A percentile compares a stretch with the other conserved stretches of the same genome.
These are phyloP conservation scores for Sebastes melanostomus DNA, from an alignment of 2,797 vertebrate genomes.

Conservation along the genomic window DNA sequence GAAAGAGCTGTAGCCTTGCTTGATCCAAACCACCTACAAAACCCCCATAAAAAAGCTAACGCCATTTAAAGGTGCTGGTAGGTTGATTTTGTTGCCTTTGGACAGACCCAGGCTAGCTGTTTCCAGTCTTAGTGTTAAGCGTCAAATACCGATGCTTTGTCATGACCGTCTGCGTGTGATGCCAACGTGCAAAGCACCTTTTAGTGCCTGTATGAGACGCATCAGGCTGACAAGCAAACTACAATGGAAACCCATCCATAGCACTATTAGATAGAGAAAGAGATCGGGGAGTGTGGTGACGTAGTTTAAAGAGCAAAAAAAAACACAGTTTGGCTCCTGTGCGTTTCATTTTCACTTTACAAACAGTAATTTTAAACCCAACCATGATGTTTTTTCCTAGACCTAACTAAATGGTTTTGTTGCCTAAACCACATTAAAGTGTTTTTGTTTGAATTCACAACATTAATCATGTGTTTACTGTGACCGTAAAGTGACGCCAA, in stretches of 20 bases:
- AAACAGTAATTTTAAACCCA: background rate
- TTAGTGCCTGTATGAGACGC: background rate
- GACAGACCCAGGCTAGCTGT: background rate
- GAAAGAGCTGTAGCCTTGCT: background rate
- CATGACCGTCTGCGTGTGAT: background rate
- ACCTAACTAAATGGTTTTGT: no score
- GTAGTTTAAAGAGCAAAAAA: no score
- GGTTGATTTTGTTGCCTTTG: background rate
- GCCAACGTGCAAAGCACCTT: background rate
- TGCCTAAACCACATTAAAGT: no score
- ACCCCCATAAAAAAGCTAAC: background rate
- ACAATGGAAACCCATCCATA: background rate
- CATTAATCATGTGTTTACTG: no score
- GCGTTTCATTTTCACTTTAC: background rate
- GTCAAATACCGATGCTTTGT: background rate
- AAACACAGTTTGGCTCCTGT: no score
- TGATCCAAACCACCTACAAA: background rate
- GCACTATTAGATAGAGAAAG: background rate
- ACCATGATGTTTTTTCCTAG: background rate
- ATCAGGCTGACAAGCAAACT: background rate
- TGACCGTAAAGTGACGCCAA: no score
- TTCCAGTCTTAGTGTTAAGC: background rate
- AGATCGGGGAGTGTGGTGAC: rapidly evolving
- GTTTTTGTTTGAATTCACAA: no score
- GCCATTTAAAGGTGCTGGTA: background rate